Evolutionary conservation across 2,888 invertebrate species (phyloP), one percentile per base, ranked within the genome.

Genomic region (Hyalella azteca): DNA sequence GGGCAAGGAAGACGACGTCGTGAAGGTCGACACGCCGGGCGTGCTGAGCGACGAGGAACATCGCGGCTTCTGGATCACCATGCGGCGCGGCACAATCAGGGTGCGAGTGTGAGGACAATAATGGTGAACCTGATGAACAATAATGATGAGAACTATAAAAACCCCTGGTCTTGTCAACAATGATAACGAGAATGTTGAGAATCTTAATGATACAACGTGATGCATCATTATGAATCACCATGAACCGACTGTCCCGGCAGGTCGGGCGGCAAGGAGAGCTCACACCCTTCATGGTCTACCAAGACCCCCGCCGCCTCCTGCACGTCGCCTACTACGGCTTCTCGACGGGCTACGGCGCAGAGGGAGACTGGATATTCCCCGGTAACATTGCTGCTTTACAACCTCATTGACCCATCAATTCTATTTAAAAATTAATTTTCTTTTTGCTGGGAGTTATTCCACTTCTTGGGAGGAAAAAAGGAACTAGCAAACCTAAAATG

Each of bases 331-430:
- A 92, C 88, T 92, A 94, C 66, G 95, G 95, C 66, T 91, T 95
- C 41, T 93, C 94, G 89, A 95, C 95, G 73, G 95, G 94, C 76
- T 95, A 94, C 94, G 95, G 95, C 26, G 93, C 95, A 15, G 89
- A 89, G 78, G 95, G 95, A 48, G 90, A 92, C 59, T 95, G 95
- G 95, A 90, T 93, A 85, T 91, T 95, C 86, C 93, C 94, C 90
- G 93, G 93, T 93, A 89, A 86, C 29, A 73, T 22, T 4, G 26
- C n/a, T n/a, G 4, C 39, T 59, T 77, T 26, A 29, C 36, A 0
- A 15, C 36, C 4, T 80, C 78, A 76, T 81, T 73, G 39, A n/a
- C n/a, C n/a, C n/a, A n/a, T n/a, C n/a, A 50, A 50, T 22, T 50
- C 1, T 50, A 15, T 45, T 45, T 50, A 50, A 50, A 3, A 50